These are phyloP conservation scores for Ctenopoma multispine DNA, from an alignment of 2,797 vertebrate genomes.

Conservation along the genomic window DNA sequence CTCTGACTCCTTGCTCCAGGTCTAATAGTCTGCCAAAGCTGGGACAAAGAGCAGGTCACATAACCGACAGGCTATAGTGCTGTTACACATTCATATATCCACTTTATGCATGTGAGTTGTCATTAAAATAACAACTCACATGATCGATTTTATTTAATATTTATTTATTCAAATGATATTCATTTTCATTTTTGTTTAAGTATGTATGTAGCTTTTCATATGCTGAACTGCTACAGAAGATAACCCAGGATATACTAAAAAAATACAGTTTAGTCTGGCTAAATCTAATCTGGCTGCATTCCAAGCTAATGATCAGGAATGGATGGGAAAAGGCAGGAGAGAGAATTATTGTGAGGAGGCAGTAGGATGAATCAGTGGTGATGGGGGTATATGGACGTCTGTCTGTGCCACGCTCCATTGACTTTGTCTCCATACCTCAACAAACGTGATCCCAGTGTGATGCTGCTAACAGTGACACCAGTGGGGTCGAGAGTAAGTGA, in stretches of 20 bases:
- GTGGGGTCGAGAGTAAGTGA: conserved; percentile 78
- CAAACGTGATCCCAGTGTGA: conserved; percentile 85
- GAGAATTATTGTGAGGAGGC: conserved; percentile 54
- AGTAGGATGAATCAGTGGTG: conserved; percentile 84
- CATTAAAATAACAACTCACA: not conserved
- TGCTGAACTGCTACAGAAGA: conserved; percentile 2
- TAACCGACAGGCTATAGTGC: conserved; percentile 41
- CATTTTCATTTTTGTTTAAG: conserved; percentile 1
- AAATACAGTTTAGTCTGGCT: conserved; percentile 49
- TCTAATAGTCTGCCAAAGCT: conserved; percentile 73
- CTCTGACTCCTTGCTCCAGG: conserved; percentile 75
- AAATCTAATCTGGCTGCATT: conserved; percentile 63
- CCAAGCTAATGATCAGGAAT: conserved; percentile 69
- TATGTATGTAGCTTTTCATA: not conserved
- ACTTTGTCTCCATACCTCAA: conserved; percentile 85
- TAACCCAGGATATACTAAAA: conserved; percentile 5
- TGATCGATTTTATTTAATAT: not conserved
- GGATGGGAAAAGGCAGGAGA: conserved; percentile 42
- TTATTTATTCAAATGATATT: not conserved
- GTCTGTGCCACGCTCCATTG: conserved; percentile 88
- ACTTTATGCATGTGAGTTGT: conserved; percentile 23
- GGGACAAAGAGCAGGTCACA: conserved; percentile 77
- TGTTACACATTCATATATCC: conserved; percentile 24
- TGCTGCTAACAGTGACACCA: conserved; percentile 79
- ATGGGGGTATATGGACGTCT: conserved; percentile 81